A percentile compares a stretch with the other conserved stretches of the same genome.
These are phyloP conservation scores for Tragelaphus eurycerus DNA, from an alignment of 2,797 vertebrate species.

Conservation along the genomic window DNA sequence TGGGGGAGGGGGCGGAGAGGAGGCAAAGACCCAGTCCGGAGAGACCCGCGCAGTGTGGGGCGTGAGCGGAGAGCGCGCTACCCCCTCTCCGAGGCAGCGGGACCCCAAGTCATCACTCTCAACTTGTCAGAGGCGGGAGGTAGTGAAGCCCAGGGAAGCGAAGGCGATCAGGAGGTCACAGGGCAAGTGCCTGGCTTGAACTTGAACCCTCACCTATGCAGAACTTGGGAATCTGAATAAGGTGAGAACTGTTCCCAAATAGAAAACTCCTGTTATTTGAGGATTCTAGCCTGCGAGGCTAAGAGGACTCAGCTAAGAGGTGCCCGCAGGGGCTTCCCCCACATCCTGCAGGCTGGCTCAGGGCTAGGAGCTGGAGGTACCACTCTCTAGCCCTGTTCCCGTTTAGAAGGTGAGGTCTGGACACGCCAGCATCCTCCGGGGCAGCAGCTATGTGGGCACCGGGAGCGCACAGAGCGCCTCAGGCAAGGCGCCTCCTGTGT, in stretches of 20 bases:
- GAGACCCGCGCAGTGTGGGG: background rate
- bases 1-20: background rate
- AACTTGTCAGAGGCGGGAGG: background rate
- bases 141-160: background rate
- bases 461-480: accelerated
- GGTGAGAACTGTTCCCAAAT: background rate
- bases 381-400: accelerated
- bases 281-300: background rate
- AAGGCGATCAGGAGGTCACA: background rate
- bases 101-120: background rate
- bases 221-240: background rate
- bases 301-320: background rate
- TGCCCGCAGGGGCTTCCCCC: background rate
- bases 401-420: background rate
- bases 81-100: background rate
- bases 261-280: background rate
- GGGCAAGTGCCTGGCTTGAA: background rate
- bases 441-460: background rate
- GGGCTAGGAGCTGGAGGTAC: background rate
- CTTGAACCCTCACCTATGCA: background rate
- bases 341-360: background rate
- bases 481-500: conserved; percentile 47
- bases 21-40: background rate
- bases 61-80: accelerated
- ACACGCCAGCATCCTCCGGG: accelerated